A percentile compares a stretch with the other conserved stretches of the same genome.
Evolutionary conservation across 2,113 vertebrate genomes (phyloP).

Genomic region (Microcebus tavaratra): DNA sequence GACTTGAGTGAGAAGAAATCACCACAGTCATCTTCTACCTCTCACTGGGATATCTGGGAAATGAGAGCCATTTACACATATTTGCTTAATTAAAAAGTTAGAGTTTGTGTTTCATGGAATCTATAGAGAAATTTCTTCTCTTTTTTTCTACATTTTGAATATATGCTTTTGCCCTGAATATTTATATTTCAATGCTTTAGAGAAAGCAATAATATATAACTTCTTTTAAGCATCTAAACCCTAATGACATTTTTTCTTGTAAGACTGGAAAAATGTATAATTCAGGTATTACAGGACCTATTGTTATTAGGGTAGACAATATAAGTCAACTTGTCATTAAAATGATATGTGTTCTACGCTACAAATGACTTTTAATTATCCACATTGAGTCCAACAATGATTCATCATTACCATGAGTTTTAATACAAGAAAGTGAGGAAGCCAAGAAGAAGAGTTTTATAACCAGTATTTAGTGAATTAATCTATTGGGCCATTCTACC

Average conservation of each 20-base stretch:
- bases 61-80: slow-evolving; percentile 9
- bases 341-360: background rate
- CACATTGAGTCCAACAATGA: background rate
- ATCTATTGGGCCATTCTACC: background rate
- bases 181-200: slow-evolving; percentile 11
- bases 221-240: background rate
- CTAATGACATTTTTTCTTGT: background rate
- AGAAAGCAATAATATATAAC: slow-evolving; percentile 25
- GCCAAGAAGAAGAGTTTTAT: background rate
- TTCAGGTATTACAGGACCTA: background rate
- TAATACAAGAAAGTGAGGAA: slow-evolving; percentile 6
- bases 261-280: background rate
- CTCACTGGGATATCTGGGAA: slow-evolving; percentile 29
- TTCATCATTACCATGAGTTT: background rate
- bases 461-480: background rate
- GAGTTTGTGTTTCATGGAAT: background rate
- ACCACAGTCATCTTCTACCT: background rate
- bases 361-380: slow-evolving; percentile 19
- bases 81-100: slow-evolving; percentile 56
- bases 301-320: slow-evolving; percentile 10
- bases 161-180: background rate
- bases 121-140: background rate
- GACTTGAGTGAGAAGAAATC: background rate
- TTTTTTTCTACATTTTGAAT: slow-evolving; percentile 26
- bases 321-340: slow-evolving; percentile 25